Evolutionary conservation across 2,888 invertebrate genomes (phyloP).

Genomic region (Dermolepida albohirtum): DNA sequence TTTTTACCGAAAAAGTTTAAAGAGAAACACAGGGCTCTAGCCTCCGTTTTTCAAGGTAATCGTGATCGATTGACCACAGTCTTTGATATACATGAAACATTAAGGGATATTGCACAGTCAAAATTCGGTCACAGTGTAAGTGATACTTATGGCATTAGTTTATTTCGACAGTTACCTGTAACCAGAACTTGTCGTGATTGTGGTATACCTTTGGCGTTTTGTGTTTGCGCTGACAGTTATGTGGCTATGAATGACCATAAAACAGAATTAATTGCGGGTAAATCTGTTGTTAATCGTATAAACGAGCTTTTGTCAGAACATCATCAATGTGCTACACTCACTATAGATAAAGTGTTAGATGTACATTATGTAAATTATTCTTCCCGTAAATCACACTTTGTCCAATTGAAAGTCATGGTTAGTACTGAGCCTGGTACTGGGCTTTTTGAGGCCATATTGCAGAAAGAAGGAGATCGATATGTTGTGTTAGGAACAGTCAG

Average conservation of each 20-base stretch:
- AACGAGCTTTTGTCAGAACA: slow-evolving; percentile 72
- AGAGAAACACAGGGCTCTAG: slow-evolving; percentile 71
- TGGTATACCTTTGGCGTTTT: slow-evolving; percentile 85
- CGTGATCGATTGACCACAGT: slow-evolving; percentile 79
- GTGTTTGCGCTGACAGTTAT: slow-evolving; percentile 80
- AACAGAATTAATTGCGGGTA: slow-evolving; percentile 70
- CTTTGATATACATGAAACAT: slow-evolving; percentile 84
- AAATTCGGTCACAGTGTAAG: slow-evolving; percentile 54
- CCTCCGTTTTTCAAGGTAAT: slow-evolving; percentile 75
- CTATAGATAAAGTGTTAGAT: slow-evolving; percentile 71
- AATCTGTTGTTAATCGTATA: slow-evolving; percentile 72
- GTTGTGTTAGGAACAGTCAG: slow-evolving; percentile 19
- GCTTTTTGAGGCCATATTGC: slow-evolving; percentile 26
- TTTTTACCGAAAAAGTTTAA: slow-evolving; percentile 79
- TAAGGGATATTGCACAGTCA: slow-evolving; percentile 74
- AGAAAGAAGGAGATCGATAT: neutral
- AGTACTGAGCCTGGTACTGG: slow-evolving; percentile 33
- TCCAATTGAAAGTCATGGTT: slow-evolving; percentile 25
- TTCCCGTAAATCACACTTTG: slow-evolving; percentile 41
- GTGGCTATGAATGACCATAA: slow-evolving; percentile 69
- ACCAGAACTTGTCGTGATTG: slow-evolving; percentile 81
- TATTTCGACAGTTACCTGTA: slow-evolving; percentile 78
- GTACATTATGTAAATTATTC: slow-evolving; percentile 71
- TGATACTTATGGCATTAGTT: slow-evolving; percentile 73
- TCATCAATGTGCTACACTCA: slow-evolving; percentile 74